A percentile compares a stretch with the other conserved stretches of the same genome.
These are phyloP conservation scores for Ceratosolen fusciceps DNA, from an alignment of 1,140 invertebrate genomes.

Conservation along the genomic window DNA sequence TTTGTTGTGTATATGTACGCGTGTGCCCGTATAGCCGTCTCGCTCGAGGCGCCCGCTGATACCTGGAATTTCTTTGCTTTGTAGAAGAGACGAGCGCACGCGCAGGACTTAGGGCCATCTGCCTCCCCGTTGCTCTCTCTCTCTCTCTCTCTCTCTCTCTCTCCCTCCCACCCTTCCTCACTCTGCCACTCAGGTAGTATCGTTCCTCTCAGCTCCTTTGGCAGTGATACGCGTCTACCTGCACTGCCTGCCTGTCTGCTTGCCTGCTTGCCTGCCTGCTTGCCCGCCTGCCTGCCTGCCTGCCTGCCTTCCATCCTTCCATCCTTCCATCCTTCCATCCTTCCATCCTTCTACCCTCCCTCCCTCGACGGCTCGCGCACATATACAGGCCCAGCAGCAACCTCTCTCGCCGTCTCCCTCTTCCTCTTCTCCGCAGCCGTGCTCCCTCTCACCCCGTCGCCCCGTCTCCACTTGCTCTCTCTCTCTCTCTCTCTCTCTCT, in stretches of 20 bases:
- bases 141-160: not conserved
- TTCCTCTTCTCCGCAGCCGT: not conserved
- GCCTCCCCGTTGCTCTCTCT: not conserved
- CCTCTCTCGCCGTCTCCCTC: not conserved
- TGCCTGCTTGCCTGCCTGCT: not conserved
- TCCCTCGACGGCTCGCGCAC: no score
- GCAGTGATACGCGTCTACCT: conserved; percentile 20
- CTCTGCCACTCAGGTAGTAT: not conserved
- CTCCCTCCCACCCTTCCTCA: not conserved
- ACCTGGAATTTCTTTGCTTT: conserved; percentile 49
- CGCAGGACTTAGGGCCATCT: conserved; percentile 26
- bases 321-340: not conserved
- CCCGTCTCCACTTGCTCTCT: not conserved
- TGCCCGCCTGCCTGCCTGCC: not conserved
- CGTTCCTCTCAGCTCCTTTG: not conserved
- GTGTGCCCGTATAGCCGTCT: not conserved
- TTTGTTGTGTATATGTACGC: not conserved
- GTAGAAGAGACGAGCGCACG: conserved; percentile 2
- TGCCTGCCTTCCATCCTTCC: not conserved
- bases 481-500: conserved; percentile 8
- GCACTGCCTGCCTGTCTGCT: not conserved
- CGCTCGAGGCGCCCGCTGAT: not conserved
- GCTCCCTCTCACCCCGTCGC: not conserved
- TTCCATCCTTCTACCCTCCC: no score
- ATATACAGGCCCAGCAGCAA: no score